These are phyloP conservation scores for Emydocephalus ijimae DNA, from an alignment of 2,113 vertebrate species.

Conservation along the genomic window DNA sequence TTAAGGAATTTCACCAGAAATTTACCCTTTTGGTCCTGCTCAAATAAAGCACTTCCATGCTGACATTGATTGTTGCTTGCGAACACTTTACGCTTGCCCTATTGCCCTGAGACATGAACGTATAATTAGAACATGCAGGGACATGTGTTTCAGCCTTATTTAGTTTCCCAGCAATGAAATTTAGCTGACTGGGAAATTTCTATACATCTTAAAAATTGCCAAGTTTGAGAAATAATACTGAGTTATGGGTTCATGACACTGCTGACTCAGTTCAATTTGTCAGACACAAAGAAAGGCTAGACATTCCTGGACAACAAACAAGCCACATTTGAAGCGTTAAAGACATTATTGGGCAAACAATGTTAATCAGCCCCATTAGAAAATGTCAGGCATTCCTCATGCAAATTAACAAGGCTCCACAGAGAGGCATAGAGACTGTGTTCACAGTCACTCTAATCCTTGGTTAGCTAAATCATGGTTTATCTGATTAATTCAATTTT, in stretches of 20 bases:
- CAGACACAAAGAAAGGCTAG: background rate
- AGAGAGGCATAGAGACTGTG: background rate
- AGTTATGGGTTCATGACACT: background rate
- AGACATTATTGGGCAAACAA: background rate
- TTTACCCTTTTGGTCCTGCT: rapidly evolving
- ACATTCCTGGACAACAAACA: background rate
- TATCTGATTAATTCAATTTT: background rate
- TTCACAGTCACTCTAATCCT: background rate
- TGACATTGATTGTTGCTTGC: background rate
- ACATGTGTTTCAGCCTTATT: background rate
- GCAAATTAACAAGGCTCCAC: background rate
- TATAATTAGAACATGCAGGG: background rate
- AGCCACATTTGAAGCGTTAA: background rate
- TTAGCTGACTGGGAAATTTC: background rate
- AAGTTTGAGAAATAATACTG: background rate
- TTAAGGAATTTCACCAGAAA: background rate
- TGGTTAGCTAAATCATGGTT: background rate
- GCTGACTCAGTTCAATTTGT: background rate
- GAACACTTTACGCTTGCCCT: background rate
- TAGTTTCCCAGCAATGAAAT: background rate
- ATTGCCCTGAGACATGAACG: background rate
- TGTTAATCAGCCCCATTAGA: background rate
- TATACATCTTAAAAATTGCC: background rate
- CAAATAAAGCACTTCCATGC: background rate
- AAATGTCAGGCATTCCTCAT: background rate